Percentiles rank a stretch among this genome's conserved stretches.
Evolutionary conservation across 2,797 vertebrate species (phyloP).

Genomic region (Mormyrops boulengeri): DNA sequence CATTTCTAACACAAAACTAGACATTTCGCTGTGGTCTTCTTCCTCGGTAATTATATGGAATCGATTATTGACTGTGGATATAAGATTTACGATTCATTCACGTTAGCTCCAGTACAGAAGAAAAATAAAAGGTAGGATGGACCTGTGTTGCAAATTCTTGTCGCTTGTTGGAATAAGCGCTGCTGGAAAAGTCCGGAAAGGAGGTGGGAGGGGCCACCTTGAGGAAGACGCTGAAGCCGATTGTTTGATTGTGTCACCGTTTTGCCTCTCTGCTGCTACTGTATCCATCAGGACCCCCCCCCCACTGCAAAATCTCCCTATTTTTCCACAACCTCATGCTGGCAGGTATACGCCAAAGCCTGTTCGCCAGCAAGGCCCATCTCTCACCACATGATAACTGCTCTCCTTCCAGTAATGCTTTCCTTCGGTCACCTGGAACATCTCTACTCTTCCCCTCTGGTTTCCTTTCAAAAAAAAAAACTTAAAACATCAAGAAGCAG

Average conservation of each 20-base stretch:
- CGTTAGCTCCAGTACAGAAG: not conserved
- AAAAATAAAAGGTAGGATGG: not conserved
- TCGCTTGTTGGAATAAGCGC: not conserved
- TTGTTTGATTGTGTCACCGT: not conserved
- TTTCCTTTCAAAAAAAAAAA: not conserved
- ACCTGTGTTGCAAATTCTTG: not conserved
- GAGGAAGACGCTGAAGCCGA: not conserved
- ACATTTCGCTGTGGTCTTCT: not conserved
- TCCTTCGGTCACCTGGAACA: constrained; percentile 34
- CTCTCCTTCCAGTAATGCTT: not conserved
- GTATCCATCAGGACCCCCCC: not conserved
- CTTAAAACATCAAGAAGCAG: constrained; percentile 28
- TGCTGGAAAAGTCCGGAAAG: not conserved
- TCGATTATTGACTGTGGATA: not conserved
- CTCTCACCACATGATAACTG: not conserved
- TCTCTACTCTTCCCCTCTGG: constrained; percentile 31
- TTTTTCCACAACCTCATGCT: not conserved
- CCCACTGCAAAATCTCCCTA: not conserved
- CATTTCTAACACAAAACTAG: not conserved
- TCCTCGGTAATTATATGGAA: not conserved
- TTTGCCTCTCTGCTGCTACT: not conserved
- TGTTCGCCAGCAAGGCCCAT: not conserved
- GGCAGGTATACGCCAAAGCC: not conserved
- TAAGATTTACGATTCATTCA: not conserved
- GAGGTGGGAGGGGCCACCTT: not conserved